Conservation (phyloP, 2,113 vertebrate genomes). For the Barnardius zonarius region DNA sequence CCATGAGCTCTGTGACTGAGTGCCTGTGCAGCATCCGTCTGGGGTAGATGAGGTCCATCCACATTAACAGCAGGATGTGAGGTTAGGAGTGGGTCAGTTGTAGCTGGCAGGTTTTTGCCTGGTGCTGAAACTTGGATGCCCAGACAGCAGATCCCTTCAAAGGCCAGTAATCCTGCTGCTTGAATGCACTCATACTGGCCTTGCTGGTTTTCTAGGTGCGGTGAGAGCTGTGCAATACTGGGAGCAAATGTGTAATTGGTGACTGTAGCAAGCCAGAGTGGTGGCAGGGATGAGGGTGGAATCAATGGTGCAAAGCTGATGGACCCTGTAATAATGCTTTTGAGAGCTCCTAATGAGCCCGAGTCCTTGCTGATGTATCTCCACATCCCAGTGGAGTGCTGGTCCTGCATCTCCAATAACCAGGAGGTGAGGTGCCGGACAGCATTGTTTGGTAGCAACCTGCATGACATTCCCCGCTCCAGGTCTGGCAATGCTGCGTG, state of each 20-base stretch:
- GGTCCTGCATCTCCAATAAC: rapidly evolving
- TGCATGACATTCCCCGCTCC: background rate
- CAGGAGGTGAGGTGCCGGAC: background rate
- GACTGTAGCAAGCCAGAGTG: background rate
- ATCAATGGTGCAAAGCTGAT: background rate
- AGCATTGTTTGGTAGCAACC: background rate
- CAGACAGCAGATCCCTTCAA: background rate
- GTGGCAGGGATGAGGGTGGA: background rate
- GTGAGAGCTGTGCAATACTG: background rate
- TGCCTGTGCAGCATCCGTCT: background rate
- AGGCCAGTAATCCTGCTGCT: background rate
- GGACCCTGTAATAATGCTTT: background rate
- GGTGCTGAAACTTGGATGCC: background rate
- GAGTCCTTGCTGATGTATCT: background rate
- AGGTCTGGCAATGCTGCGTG: background rate
- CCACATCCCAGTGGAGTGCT: background rate
- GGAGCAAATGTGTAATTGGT: background rate
- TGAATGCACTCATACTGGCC: background rate
- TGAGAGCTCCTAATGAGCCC: background rate
- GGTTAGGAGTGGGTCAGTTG: background rate
- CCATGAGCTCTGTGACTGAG: rapidly evolving
- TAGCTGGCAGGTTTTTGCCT: background rate
- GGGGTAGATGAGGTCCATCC: background rate
- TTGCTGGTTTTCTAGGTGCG: background rate
- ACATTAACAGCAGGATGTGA: background rate